Evolutionary conservation across 2,797 vertebrate genomes (phyloP).

Genomic region (Enteromius treurensis): DNA sequence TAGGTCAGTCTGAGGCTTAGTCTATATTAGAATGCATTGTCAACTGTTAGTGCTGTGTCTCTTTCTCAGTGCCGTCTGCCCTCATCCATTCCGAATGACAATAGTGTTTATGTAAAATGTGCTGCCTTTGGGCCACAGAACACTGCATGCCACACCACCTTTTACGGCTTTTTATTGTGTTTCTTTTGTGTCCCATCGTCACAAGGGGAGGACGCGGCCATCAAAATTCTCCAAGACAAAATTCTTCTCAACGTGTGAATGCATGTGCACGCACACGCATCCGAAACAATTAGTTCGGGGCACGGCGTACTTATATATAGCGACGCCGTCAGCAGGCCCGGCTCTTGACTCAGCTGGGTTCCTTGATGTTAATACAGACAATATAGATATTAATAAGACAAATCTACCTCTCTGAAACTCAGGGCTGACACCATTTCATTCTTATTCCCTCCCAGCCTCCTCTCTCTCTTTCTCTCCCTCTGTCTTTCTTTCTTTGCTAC

Average conservation of each 20-base stretch:
- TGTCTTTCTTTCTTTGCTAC: conserved; percentile 79
- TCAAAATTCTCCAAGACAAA: conserved; percentile 74
- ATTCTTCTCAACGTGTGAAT: conserved; percentile 48
- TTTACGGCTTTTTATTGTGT: conserved; percentile 83
- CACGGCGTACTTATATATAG: conserved; percentile 61
- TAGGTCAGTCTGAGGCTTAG: conserved; percentile 35
- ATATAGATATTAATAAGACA: conserved; percentile 71
- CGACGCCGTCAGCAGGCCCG: conserved; percentile 42
- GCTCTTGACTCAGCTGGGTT: conserved; percentile 50
- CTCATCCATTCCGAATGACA: conserved; percentile 79
- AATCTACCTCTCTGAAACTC: conserved; percentile 72
- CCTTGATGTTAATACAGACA: conserved; percentile 64
- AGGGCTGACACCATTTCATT: conserved; percentile 65
- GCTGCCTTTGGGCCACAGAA: conserved; percentile 79
- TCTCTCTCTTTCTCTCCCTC: conserved; percentile 64
- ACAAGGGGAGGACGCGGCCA: conserved; percentile 70
- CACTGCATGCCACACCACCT: conserved; percentile 69
- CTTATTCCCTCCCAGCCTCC: conserved; percentile 51
- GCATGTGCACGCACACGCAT: conserved; percentile 58
- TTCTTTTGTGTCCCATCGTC: conserved; percentile 72
- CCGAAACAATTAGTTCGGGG: conserved; percentile 71
- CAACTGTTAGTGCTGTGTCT: conserved; percentile 54
- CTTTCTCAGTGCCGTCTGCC: conserved; percentile 66
- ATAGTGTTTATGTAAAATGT: conserved; percentile 80
- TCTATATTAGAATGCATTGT: conserved; percentile 40